Evolutionary conservation across 2,113 vertebrate species (phyloP).

Genomic region (Mixornis gularis): DNA sequence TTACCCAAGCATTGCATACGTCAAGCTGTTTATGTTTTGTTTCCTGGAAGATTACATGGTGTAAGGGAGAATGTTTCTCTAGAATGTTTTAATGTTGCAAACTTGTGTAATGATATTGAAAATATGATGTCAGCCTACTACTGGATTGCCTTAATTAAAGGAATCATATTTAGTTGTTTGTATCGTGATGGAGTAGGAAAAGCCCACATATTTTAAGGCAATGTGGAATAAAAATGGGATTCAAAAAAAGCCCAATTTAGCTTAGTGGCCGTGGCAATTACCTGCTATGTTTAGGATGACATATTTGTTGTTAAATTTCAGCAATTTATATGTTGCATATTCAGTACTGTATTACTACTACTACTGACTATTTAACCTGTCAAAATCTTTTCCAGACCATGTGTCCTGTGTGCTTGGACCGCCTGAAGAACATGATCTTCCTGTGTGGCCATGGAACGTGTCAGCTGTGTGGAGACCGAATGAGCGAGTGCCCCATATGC

Average conservation of each 20-base stretch:
- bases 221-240: not conserved
- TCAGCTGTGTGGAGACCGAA: slow-evolving; percentile 95
- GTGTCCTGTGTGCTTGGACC: slow-evolving; percentile 97
- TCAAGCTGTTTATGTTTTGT: not conserved
- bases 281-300: not conserved
- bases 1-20: not conserved
- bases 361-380: not conserved
- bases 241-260: not conserved
- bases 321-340: not conserved
- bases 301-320: not conserved
- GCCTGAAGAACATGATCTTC: slow-evolving; percentile 99
- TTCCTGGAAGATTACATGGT: not conserved
- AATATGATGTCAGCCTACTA: not conserved
- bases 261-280: not conserved
- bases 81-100: not conserved
- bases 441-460: slow-evolving; percentile 97
- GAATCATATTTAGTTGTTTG: not conserved
- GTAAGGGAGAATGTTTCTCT: not conserved
- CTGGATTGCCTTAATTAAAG: not conserved
- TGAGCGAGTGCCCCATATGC: slow-evolving; percentile 99
- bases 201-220: not conserved
- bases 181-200: not conserved
- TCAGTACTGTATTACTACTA: not conserved
- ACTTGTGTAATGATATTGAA: not conserved
- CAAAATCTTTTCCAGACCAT: slow-evolving; percentile 83